Base-by-base conservation (phyloP, 2,113 vertebrate genomes). In the Bujurquina vittata region DNA sequence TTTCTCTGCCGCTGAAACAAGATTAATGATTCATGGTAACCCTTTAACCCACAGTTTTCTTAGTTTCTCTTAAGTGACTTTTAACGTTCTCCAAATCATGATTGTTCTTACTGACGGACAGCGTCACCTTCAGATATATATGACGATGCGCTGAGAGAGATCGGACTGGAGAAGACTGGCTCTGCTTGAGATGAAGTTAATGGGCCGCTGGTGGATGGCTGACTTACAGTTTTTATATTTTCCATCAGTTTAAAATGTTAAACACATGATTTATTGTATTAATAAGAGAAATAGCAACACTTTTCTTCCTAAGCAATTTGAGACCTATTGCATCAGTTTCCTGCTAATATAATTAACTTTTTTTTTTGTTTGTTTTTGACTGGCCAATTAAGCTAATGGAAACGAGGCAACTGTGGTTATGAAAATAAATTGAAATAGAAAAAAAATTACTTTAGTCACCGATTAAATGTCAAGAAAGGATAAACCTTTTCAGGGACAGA, bases 221-320 rank as follows among this genome's bases (percentile, higher is more conserved):
- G 33, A 67, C 23, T 35, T 79, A 37, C 60, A 69, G 1, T 62
- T n/a, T 59, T 85, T 65, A 23, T 29, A 75, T 76, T 69, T 72
- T 46, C 29, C 15, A 23, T 81, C 43, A 43, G 31, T 75, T 43
- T 49, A 26, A 14, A 37, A 61, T 74, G 56, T 73, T 61, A 14
- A 46, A 40, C 43, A n/a, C 20, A 20, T 74, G 58, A 86, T 86
- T 88, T 79, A 86, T 76, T 79, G 55, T 18, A 65, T 76, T 75
- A 52, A 85, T 82, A 77, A 80, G n/a, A 63, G 52, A 52, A 67
- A 62, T 55, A 33, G 56, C 37, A 6, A 29, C 20, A 15, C 18
- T 80, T 84, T 84, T 55, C 31, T 60, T 58, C 35, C 76, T 11
- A n/a, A 62, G 76, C 55, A 65, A 65, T 87, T 81, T 76, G 31